A percentile compares a stretch with the other conserved stretches of the same genome.
These are phyloP conservation scores for Neotragus moschatus DNA, from an alignment of 2,113 vertebrate genomes.

Conservation along the genomic window DNA sequence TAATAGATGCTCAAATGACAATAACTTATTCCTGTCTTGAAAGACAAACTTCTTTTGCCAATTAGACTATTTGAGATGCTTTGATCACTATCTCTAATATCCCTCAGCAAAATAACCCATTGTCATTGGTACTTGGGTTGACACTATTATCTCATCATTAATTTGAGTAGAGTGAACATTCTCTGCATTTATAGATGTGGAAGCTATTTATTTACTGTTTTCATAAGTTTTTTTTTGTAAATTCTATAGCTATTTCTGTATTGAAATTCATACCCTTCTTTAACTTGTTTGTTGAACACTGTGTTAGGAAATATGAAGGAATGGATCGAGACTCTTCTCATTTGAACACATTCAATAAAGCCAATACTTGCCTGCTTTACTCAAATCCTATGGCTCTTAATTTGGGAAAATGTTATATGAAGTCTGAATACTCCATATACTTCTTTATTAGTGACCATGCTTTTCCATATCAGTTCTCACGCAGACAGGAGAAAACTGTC, in stretches of 20 bases:
- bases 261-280: not conserved
- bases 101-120: not conserved
- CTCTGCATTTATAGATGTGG: not conserved
- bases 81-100: not conserved
- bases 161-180: not conserved
- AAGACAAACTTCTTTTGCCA: not conserved
- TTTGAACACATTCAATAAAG: not conserved
- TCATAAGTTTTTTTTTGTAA: not conserved
- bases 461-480: not conserved
- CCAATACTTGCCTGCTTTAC: rapidly evolving
- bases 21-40: not conserved
- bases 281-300: not conserved
- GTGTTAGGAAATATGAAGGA: not conserved
- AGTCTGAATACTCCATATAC: not conserved
- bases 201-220: not conserved
- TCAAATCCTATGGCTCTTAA: not conserved
- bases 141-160: not conserved
- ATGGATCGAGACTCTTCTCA: not conserved
- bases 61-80: not conserved
- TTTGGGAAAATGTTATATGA: not conserved
- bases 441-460: not conserved
- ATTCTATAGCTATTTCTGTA: not conserved
- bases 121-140: not conserved
- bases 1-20: not conserved
- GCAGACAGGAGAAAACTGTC: not conserved